Percentiles rank a stretch among this genome's conserved stretches.
These are phyloP conservation scores for Bellardia bayeri DNA, from an alignment of 2,888 invertebrate genomes.

Conservation along the genomic window DNA sequence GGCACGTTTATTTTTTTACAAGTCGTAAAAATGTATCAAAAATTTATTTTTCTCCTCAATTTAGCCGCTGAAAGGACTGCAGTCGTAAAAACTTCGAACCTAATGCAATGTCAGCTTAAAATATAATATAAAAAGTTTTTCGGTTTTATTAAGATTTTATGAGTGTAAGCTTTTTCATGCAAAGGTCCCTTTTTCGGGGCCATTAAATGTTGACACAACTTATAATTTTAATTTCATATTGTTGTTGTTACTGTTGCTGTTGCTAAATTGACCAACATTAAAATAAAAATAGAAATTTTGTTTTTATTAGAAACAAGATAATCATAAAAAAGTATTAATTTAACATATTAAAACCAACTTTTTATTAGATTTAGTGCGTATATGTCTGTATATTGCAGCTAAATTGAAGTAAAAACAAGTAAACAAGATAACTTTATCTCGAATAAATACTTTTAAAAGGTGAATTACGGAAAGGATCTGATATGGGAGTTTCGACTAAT, in stretches of 20 bases:
- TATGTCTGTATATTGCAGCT: not conserved
- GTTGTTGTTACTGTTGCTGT: conserved; percentile 43
- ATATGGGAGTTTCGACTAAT: too few relatives aligned
- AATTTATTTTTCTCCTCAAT: conserved; percentile 45
- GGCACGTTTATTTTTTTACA: conserved; percentile 38
- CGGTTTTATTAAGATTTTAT: conserved; percentile 43
- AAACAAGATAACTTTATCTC: too few relatives aligned
- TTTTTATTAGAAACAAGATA: conserved; percentile 36
- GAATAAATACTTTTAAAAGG: too few relatives aligned
- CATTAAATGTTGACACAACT: conserved; percentile 40
- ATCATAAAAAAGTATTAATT: conserved; percentile 34
- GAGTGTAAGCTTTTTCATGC: not conserved
- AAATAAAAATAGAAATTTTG: conserved; percentile 24
- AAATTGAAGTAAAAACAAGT: not conserved
- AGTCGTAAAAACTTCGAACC: conserved; percentile 48
- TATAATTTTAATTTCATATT: conserved; percentile 48
- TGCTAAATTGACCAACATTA: conserved; percentile 25
- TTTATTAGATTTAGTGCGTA: conserved; percentile 11
- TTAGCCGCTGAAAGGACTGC: conserved; percentile 42
- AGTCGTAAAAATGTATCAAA: conserved; percentile 58
- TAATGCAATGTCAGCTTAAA: conserved; percentile 67
- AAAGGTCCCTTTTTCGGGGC: not conserved
- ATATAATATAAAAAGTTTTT: conserved; percentile 37
- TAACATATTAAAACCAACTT: not conserved
- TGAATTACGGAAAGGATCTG: too few relatives aligned